Conservation (phyloP, 2,113 vertebrate genomes). For the Bubo scandiacus region DNA sequence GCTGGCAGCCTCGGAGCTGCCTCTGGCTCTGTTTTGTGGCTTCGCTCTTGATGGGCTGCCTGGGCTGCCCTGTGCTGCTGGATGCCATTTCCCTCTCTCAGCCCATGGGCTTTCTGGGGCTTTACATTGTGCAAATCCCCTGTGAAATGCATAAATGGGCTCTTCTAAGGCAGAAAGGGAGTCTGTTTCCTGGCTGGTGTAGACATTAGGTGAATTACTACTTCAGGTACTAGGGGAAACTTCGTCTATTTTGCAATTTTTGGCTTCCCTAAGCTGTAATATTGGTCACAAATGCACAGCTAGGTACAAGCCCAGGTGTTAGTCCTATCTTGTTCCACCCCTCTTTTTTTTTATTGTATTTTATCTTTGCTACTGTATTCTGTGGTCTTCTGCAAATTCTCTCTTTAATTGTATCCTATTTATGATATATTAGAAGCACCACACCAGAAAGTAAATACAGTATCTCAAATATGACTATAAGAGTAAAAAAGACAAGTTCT, state of each 20-base stretch:
- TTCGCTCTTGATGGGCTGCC: constrained; percentile 64
- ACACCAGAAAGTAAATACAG: neutral
- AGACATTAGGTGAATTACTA: neutral
- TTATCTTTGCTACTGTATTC: neutral
- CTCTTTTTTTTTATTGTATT: neutral
- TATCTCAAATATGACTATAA: neutral
- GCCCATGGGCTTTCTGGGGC: constrained; percentile 54
- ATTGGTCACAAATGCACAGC: neutral
- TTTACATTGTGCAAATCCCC: constrained; percentile 32
- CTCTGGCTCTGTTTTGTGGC: constrained; percentile 68
- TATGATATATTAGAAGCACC: neutral
- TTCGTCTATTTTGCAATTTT: neutral
- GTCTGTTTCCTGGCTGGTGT: neutral
- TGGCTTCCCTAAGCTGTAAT: neutral
- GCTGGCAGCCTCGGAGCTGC: constrained; percentile 65
- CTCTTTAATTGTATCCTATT: neutral
- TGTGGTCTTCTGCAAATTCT: neutral
- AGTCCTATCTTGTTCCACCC: neutral
- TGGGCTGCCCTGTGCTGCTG: constrained; percentile 63
- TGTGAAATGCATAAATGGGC: constrained; percentile 45
- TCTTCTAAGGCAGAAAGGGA: neutral
- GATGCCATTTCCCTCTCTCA: constrained; percentile 59
- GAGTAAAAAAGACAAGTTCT: neutral
- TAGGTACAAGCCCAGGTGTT: constrained; percentile 4
- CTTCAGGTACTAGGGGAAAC: constrained; percentile 24